Evolutionary conservation across 2,797 vertebrate genomes (phyloP).

Genomic region (Kryptolebias ocellatus): DNA sequence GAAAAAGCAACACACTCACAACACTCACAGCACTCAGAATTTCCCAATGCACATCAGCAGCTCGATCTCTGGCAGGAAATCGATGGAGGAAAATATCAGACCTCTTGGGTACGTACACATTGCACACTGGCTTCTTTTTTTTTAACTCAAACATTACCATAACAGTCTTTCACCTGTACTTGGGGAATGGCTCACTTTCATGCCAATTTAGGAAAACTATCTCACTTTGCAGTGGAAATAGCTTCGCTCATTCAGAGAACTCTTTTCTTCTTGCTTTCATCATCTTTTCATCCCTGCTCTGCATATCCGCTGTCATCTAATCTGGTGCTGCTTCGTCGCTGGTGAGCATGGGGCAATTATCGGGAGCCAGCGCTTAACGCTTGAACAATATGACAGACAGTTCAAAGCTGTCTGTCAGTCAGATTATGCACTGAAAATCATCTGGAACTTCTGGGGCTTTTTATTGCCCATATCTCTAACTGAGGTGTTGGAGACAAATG

Average conservation of each 20-base stretch:
- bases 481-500: conserved; percentile 54
- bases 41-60: conserved; percentile 57
- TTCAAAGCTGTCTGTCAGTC: conserved; percentile 76
- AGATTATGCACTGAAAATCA: conserved; percentile 57
- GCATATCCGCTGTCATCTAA: conserved; percentile 73
- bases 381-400: conserved; percentile 70
- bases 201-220: conserved; percentile 62
- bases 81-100: conserved; percentile 72
- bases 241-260: conserved; percentile 48
- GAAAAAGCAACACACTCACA: conserved; percentile 33
- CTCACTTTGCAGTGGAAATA: conserved; percentile 54
- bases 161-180: conserved; percentile 49
- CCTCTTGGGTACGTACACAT: conserved; percentile 59
- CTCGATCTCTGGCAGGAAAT: conserved; percentile 70
- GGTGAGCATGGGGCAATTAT: conserved; percentile 74
- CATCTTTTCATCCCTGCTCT: conserved; percentile 64
- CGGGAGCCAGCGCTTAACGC: conserved; percentile 63
- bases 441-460: conserved; percentile 51
- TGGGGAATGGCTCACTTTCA: conserved; percentile 57
- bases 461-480: conserved; percentile 43
- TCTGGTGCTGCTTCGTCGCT: conserved; percentile 61
- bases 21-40: conserved; percentile 28
- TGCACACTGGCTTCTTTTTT: conserved; percentile 26
- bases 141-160: conserved; percentile 46
- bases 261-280: conserved; percentile 53